phyloP scores from a whole-genome alignment of 2,113 vertebrate species.

The Gavia stellata region DNA sequence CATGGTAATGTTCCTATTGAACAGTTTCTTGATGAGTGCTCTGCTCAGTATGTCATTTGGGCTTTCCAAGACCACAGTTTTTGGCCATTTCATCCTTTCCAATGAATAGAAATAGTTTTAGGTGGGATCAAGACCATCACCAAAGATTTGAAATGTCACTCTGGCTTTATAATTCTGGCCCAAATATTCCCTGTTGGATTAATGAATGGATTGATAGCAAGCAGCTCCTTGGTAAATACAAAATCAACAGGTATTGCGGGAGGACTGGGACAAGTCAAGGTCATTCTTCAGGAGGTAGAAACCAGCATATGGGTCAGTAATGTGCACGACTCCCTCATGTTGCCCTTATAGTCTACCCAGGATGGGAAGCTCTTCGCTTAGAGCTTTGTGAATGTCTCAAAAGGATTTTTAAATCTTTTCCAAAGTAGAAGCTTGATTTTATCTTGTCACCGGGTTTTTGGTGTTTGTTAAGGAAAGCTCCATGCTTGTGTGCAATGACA shows the following conservation, averaged over 20 bases:
- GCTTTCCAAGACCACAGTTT: not conserved
- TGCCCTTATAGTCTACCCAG: not conserved
- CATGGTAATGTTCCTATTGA: not conserved
- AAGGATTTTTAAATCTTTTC: not conserved
- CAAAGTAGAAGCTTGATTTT: not conserved
- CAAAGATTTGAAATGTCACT: not conserved
- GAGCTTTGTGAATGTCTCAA: not conserved
- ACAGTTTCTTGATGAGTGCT: not conserved
- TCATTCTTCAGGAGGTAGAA: not conserved
- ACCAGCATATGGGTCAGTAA: not conserved
- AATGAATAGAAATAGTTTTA: not conserved
- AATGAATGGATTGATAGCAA: not conserved
- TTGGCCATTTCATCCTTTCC: not conserved
- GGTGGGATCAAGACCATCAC: not conserved
- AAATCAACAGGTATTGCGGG: not conserved
- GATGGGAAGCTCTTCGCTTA: not conserved
- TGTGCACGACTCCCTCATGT: not conserved
- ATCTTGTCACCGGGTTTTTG: not conserved
- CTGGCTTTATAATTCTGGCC: not conserved
- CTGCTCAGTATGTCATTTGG: not conserved
- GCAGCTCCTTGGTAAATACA: not conserved
- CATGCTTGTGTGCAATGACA: not conserved
- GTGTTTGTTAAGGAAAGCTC: not conserved
- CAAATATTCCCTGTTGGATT: not conserved
- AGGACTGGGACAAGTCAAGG: not conserved